These are phyloP conservation scores for Lacanobia oleracea DNA, from an alignment of 2,888 invertebrate species.

Conservation along the genomic window DNA sequence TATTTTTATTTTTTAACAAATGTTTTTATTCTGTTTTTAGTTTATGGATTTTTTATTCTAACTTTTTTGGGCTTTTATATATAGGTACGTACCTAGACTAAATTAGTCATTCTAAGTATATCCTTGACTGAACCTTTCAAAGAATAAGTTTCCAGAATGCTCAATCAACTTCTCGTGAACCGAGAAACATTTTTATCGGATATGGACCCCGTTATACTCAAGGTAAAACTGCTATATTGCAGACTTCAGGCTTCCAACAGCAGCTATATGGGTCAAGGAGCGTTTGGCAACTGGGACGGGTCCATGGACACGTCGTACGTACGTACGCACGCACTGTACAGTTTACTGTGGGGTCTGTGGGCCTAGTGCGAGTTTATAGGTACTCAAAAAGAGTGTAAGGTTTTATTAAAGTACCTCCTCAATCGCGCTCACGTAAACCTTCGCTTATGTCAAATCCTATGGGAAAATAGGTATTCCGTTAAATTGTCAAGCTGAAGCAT, in stretches of 20 bases:
- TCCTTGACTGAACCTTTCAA: conserved; percentile 29
- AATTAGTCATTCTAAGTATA: conserved; percentile 17
- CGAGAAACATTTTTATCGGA: neutral
- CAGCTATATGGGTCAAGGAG: conserved; percentile 37
- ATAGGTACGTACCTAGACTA: neutral
- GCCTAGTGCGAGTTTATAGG: neutral
- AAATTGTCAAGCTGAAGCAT: no score
- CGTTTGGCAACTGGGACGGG: no score
- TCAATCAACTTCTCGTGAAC: neutral
- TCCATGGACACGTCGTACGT: conserved; percentile 1
- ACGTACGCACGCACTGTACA: no score
- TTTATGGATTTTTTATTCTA: conserved; percentile 3
- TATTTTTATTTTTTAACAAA: conserved; percentile 13
- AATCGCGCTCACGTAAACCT: no score
- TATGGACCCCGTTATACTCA: conserved; percentile 6
- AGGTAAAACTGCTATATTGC: conserved; percentile 18
- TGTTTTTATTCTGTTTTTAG: conserved; percentile 22
- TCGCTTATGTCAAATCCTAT: no score
- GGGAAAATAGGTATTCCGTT: no score
- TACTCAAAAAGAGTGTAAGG: neutral
- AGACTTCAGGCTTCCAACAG: neutral
- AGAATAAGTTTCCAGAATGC: conserved; percentile 9
- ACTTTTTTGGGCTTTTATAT: conserved; percentile 1
- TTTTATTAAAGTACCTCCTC: neutral
- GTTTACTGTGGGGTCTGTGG: no score